A percentile compares a stretch with the other conserved stretches of the same genome.
These are phyloP conservation scores for Myotis myotis DNA, from an alignment of 2,797 vertebrate genomes.

Conservation along the genomic window DNA sequence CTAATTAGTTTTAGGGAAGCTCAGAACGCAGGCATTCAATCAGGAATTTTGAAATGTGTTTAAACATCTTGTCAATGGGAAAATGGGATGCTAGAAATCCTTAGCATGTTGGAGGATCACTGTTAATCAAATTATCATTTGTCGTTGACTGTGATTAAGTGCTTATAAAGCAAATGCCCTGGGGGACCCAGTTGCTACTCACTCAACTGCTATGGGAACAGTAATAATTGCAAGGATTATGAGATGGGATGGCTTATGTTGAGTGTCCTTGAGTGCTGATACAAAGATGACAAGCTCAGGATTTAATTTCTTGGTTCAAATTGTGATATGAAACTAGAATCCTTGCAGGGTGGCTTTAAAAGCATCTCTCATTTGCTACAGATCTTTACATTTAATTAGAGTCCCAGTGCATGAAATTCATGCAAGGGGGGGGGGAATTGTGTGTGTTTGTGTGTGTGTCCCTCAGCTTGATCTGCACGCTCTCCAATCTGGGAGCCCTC, in stretches of 20 bases:
- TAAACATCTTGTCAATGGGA: not conserved
- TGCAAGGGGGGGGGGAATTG: no score
- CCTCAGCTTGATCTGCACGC: no score
- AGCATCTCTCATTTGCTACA: not conserved
- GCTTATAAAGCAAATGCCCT: conserved; percentile 10
- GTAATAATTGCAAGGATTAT: conserved; percentile 13
- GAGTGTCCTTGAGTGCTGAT: not conserved
- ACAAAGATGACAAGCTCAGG: not conserved
- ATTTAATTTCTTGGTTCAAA: not conserved
- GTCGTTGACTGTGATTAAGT: not conserved
- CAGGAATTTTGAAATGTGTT: not conserved
- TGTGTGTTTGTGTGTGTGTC: no score
- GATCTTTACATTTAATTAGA: no score
- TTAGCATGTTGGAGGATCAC: not conserved
- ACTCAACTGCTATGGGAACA: not conserved
- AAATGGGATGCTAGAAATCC: not conserved
- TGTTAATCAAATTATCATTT: conserved; percentile 35
- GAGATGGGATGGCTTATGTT: not conserved
- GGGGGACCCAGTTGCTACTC: not conserved
- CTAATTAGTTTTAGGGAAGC: not conserved
- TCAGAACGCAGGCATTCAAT: not conserved
- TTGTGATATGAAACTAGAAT: not conserved
- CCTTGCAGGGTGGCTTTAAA: not conserved
- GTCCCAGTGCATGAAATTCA: no score
- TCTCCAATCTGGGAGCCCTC: no score